Evolutionary conservation across 1,140 invertebrate species (phyloP).

Genomic region (Sinonovacula constricta): DNA sequence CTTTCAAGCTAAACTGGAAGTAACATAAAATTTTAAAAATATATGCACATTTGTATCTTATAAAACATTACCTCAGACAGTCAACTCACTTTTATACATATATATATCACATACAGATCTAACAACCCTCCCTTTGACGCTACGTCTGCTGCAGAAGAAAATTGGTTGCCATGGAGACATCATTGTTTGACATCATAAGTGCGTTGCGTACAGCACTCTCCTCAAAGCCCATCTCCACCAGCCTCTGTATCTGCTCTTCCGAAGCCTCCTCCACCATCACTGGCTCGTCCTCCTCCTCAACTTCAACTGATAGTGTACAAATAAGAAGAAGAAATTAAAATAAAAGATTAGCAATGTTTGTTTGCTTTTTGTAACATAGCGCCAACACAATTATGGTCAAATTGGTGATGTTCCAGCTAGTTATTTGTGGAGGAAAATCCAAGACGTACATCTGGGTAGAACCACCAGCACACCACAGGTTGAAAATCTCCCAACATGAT

Average conservation of each 20-base stretch:
- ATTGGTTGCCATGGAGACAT: constrained; percentile 48
- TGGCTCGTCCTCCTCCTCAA: neutral
- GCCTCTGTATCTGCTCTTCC: constrained; percentile 39
- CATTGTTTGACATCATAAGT: constrained; percentile 43
- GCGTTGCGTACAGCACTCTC: constrained; percentile 34
- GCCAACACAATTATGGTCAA: no score
- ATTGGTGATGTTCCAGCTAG: no score
- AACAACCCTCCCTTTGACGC: neutral
- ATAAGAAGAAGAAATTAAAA: neutral
- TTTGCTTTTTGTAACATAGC: no score
- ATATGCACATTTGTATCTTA: no score
- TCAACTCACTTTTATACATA: no score
- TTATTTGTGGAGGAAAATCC: no score
- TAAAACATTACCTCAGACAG: no score
- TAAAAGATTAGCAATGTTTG: neutral
- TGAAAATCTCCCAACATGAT: neutral
- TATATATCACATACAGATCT: no score
- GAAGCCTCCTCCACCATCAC: constrained; percentile 22
- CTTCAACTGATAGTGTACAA: neutral
- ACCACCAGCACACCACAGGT: neutral
- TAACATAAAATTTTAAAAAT: no score
- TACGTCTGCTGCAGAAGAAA: constrained; percentile 37
- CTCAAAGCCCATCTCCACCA: constrained; percentile 51
- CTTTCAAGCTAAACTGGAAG: no score
- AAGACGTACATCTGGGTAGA: no score